phyloP scores from a whole-genome alignment of 2,797 vertebrate species.

The Typhlichthys eigenmanni region DNA sequence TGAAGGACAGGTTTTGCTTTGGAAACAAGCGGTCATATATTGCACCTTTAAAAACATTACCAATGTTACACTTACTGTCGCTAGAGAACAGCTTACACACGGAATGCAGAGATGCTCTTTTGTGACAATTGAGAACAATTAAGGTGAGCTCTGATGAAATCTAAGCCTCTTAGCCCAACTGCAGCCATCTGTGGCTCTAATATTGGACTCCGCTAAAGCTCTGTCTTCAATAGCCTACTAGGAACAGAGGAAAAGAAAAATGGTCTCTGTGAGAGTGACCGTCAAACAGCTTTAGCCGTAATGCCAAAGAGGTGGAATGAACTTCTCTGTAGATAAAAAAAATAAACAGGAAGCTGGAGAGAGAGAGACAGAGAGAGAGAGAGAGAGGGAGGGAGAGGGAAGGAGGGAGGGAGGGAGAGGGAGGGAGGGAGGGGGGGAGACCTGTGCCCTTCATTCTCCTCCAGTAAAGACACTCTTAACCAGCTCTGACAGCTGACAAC shows the following conservation, averaged over 20 bases:
- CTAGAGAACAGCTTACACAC: slow-evolving; percentile 15
- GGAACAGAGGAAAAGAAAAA: slow-evolving; percentile 33
- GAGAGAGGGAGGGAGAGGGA: slow-evolving; percentile 10
- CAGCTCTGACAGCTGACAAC: slow-evolving; percentile 81
- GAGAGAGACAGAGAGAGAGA: slow-evolving; percentile 11
- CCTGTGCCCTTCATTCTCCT: slow-evolving; percentile 75
- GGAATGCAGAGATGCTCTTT: slow-evolving; percentile 35
- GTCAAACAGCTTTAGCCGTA: slow-evolving; percentile 46
- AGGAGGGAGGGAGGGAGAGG: slow-evolving; percentile 23
- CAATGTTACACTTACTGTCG: slow-evolving; percentile 6
- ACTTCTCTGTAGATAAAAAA: slow-evolving; percentile 49
- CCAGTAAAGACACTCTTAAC: slow-evolving; percentile 75
- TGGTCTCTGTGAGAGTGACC: slow-evolving; percentile 31
- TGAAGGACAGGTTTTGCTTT: too few relatives aligned
- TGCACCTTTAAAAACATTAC: not conserved
- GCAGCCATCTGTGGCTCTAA: slow-evolving; percentile 73
- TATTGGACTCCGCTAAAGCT: slow-evolving; percentile 49
- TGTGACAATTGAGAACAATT: slow-evolving; percentile 67
- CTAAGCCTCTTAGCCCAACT: slow-evolving; percentile 77
- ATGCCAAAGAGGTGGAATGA: slow-evolving; percentile 55
- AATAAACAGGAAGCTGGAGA: slow-evolving; percentile 67
- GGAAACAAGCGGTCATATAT: not conserved
- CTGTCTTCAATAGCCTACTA: slow-evolving; percentile 36
- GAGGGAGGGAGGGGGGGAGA: slow-evolving; percentile 33
- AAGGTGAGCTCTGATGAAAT: slow-evolving; percentile 76